Base-by-base conservation (phyloP, 30 jellyfish, hydroid and myxozoan genomes). In the Aurelia sp. region DNA sequence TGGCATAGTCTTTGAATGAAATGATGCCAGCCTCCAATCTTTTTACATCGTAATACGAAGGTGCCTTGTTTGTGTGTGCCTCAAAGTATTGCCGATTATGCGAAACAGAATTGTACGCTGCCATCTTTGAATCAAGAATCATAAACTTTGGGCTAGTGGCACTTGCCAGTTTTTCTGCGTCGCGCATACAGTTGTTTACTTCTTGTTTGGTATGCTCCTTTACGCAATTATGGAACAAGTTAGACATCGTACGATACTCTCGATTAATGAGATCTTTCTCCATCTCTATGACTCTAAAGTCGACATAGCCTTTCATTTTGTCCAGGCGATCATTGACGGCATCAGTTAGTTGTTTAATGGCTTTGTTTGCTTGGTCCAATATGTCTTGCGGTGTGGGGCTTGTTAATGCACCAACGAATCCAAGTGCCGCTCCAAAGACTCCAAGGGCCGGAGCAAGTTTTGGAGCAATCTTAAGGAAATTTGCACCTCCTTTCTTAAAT, bases 251-350 rank as follows among this genome's bases (percentile, higher is more conserved):
- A 17, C 67, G 65, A 16, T 30, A 71, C 67, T 71, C 66, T 71
- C 82, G 82, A 51, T 71, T 71, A 71, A 44, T 71, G 67, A 71
- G 67, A 41, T 71, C 82, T 71, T 71, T 71, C 44, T 71, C 82
- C 82, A 71, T n/a, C 11, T 44, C 12, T n/a, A 71, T 71, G 30
- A 71, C 82, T 33, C 19, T 51, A 17, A n/a, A 19, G 21, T 51
- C 67, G 6, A 71, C 67, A 44, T 71, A 71, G 3, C 67, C 82
- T 41, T 71, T 41, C 82, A 71, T 71, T 18, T 71, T 44, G 22
- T 31, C 67, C 19, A 71, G 21, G 9, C 82, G 27, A n/a, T 71
- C 66, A 71, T 71, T 71, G 8, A 71, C 82, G 13, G 35, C 82
- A 15, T 10, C 35, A 0, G 82, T 71, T 12, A 71, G 82, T 66